phyloP scores from a whole-genome alignment of 1,140 invertebrate genomes.

The Cotesia glomerata region DNA sequence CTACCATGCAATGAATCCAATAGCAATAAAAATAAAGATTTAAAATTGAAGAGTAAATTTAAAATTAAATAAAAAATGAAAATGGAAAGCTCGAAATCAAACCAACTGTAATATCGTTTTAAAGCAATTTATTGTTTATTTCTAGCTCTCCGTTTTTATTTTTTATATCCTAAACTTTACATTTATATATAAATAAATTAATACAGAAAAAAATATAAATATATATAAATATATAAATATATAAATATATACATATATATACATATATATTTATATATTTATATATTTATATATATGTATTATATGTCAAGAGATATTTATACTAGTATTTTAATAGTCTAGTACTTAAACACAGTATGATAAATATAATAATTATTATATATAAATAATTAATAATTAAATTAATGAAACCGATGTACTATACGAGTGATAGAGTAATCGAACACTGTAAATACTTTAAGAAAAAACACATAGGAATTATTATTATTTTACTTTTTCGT shows the following conservation, averaged over 20 bases:
- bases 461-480: constrained; percentile 19
- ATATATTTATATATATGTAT: constrained; percentile 32
- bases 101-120: constrained; percentile 39
- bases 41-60: constrained; percentile 34
- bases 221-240: constrained; percentile 47
- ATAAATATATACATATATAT: constrained; percentile 47
- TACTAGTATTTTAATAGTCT: constrained; percentile 63
- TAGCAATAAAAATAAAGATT: constrained; percentile 55
- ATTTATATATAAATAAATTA: constrained; percentile 49
- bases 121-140: constrained; percentile 7
- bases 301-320: constrained; percentile 59
- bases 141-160: constrained; percentile 12
- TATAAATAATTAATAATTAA: constrained; percentile 37
- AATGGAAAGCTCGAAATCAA: constrained; percentile 21
- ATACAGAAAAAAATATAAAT: constrained; percentile 32
- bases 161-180: constrained; percentile 42
- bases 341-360: constrained; percentile 44
- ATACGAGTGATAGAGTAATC: constrained; percentile 38
- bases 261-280: constrained; percentile 45
- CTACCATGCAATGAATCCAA: constrained; percentile 58
- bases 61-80: constrained; percentile 39
- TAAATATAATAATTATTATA: constrained; percentile 31
- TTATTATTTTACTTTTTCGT: constrained; percentile 28
- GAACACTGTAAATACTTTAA: constrained; percentile 29
- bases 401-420: constrained; percentile 38